Percentiles rank a stretch among this genome's conserved stretches.
Evolutionary conservation across 2,113 vertebrate species (phyloP).

Genomic region (Chroicocephalus ridibundus): DNA sequence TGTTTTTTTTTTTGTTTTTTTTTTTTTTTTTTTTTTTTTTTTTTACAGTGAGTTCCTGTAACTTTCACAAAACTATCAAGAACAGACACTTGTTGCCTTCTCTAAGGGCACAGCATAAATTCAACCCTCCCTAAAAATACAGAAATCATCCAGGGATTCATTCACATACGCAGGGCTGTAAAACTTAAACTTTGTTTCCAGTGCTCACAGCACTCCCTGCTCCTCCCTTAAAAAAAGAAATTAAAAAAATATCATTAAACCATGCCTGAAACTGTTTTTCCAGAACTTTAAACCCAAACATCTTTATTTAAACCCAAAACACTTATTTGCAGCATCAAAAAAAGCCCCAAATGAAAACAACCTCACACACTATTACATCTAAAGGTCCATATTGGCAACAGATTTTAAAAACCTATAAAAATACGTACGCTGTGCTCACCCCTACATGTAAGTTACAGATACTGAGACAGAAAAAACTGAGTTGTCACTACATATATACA

Average conservation of each 20-base stretch:
- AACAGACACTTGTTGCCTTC: not conserved
- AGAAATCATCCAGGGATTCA: not conserved
- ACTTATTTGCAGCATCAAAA: not conserved
- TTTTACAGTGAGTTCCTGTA: not conserved
- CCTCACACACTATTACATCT: not conserved
- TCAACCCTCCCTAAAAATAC: not conserved
- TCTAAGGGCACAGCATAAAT: not conserved
- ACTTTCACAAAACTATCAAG: not conserved
- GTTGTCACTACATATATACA: not conserved
- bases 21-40: not conserved
- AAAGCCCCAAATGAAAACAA: not conserved
- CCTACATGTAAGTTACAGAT: not conserved
- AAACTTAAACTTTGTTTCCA: not conserved
- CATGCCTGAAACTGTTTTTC: not conserved
- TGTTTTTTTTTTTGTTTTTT: not conserved
- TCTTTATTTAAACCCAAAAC: no score
- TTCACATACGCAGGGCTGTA: not conserved
- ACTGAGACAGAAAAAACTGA: not conserved
- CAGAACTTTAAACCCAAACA: not conserved
- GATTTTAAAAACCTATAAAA: not conserved
- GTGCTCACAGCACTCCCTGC: not conserved
- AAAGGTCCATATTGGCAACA: accelerated
- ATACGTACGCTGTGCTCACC: not conserved
- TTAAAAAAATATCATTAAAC: not conserved
- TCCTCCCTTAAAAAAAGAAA: not conserved